Base-by-base conservation (phyloP, 2,888 invertebrate genomes). In the Ceriagrion tenellum region DNA sequence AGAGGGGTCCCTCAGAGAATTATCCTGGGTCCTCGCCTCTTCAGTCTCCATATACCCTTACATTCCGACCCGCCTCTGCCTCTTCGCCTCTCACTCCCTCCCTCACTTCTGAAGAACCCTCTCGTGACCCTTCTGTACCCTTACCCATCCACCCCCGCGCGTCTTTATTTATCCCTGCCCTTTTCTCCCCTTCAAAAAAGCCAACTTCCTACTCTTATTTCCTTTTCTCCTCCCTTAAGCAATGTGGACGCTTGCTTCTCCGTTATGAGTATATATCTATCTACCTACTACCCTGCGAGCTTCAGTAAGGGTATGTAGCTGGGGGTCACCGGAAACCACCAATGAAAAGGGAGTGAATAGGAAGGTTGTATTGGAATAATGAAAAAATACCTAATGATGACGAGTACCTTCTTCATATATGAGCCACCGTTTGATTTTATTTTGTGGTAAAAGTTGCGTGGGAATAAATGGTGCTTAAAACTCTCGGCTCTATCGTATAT, bases 21-120 rank as follows among this genome's bases (percentile, higher is more conserved):
- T 81, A 81, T 35, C 81, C 81, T 81, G 30, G 16, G 3, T 13
- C 81, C 74, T 18, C 35, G 30, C 30, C 81, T 81, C 81, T 81
- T 81, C 81, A 81, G 81, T 81, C 81, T 35, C 81, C 81, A 35
- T 81, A 35, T 81, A 81, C 81, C 81, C 81, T 81, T 69, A 35
- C 30, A 81, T 26, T 81, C 35, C 81, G n/a, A 81, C 4, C 74
- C 69, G 8, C 69, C n/a, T n/a, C n/a, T n/a, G n/a, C n/a, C n/a
- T 20, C 63, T 12, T 26, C 23, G 0, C 63, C 69, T n/a, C 69
- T 47, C 47, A 47, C 26, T 69, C 69, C 26, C 4, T 23, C 26
- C 35, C 18, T 81, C 81, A 16, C 35, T 20, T 35, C 81, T 81
- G 81, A 35, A 81, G 81, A 23, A 81, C 81, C 81, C 35, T 81